Evolutionary conservation across 2,888 invertebrate species (phyloP), one percentile per base, ranked within the genome.

Genomic region (Yponomeuta sedellus): DNA sequence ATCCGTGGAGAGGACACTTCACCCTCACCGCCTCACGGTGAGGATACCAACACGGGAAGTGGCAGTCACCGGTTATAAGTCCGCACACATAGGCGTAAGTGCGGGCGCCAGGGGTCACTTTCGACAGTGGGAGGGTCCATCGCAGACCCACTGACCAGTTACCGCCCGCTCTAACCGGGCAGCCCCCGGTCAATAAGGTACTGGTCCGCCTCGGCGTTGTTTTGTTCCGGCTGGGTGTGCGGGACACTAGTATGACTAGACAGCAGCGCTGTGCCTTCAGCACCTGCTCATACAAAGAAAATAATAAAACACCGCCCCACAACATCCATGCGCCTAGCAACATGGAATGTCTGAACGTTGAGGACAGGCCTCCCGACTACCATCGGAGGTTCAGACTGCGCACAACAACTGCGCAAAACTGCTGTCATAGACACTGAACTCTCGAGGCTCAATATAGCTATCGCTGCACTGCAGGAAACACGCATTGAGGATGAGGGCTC

Each of bases 391-490:
- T 65, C 62, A 25, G 57, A 10, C 6, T 4, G 44, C 44, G 65
- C 8, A 39, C 39, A 44, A 44, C 61, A 66, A 10, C 64, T 67
- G 64, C 62, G 68, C 22, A 68, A 67, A 34, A 67, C 68, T 10
- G 61, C 65, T 5, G 61, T 64, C 19, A 71, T 71, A 5, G 69
- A 70, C 39, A 10, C 34, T 20, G 69, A 72, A 64, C 64, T 70
- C 16, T 1, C 11, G 2, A 62, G 67, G 11, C 69, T 69, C 0
- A 65, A 67, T 22, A 62, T 71, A 10, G 59, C 25, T 12, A 58
- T 69, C 8, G 64, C 68, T 3, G 70, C 70, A n/a, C 66, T 69
- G 10, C 71, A 70, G 52, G 69, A 71, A 28, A 71, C 71, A 8
- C 65, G 70, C 44, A 61, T 72, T 10, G 63, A 61, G 0, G 69